Conservation (phyloP, 2,797 vertebrate species). For the Otolemur crassicaudatus region DNA sequence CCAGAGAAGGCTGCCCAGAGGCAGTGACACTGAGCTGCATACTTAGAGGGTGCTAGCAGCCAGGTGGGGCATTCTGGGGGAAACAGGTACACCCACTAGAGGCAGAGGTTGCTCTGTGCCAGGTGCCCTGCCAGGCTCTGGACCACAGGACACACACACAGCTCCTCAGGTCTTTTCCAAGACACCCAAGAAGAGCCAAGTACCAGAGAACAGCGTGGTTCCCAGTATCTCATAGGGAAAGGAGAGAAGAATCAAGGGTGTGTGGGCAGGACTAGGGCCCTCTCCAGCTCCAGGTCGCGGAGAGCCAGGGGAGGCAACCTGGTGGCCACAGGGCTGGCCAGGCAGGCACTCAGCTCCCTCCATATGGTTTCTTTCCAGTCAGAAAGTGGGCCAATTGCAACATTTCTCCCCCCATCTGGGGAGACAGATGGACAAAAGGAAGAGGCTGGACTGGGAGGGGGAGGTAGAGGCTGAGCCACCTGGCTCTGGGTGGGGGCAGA, state of each 20-base stretch:
- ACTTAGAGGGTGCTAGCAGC: neutral
- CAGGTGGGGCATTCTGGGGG: neutral
- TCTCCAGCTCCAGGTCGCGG: neutral
- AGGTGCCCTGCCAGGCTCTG: rapidly evolving
- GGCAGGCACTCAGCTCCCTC: slow-evolving; percentile 38
- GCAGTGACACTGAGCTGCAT: neutral
- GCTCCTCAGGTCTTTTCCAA: neutral
- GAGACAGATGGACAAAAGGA: slow-evolving; percentile 86
- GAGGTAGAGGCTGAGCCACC: neutral
- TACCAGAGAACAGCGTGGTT: neutral
- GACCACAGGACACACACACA: neutral
- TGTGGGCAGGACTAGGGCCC: neutral
- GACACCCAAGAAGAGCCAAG: neutral
- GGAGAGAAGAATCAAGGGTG: neutral
- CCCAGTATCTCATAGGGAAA: no score
- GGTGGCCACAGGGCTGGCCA: neutral
- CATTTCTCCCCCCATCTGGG: slow-evolving; percentile 84
- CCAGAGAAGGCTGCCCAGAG: neutral
- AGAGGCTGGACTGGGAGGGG: slow-evolving; percentile 15
- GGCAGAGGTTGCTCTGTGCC: neutral
- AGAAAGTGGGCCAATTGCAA: slow-evolving; percentile 82
- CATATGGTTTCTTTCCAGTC: slow-evolving; percentile 75
- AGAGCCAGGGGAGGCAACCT: neutral
- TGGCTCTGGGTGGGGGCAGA: slow-evolving; percentile 25
- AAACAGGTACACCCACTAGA: rapidly evolving